Evolutionary conservation across 1,140 invertebrate species (phyloP).

Genomic region (Drosophila setifemur): DNA sequence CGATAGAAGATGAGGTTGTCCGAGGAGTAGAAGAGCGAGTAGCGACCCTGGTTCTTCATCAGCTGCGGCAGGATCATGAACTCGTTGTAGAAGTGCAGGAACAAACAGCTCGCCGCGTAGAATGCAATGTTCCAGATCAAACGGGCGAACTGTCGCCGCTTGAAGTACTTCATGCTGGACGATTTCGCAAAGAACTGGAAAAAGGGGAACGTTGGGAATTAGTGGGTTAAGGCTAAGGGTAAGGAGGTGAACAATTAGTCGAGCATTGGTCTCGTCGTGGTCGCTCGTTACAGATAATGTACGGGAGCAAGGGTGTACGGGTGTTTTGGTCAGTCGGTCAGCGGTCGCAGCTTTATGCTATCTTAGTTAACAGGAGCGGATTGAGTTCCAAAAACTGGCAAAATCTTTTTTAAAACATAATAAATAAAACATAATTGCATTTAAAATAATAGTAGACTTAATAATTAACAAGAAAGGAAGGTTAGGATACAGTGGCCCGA

Average conservation of each 20-base stretch:
- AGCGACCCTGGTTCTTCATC: conserved; percentile 73
- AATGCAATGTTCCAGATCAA: conserved; percentile 80
- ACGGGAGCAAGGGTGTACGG: too few relatives aligned
- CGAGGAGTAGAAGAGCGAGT: conserved; percentile 76
- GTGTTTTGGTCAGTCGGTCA: not conserved
- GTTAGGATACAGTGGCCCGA: too few relatives aligned
- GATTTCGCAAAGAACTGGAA: conserved; percentile 73
- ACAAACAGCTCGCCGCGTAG: conserved; percentile 69
- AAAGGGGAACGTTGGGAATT: not conserved
- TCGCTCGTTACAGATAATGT: conserved; percentile 7
- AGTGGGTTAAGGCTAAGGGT: not conserved
- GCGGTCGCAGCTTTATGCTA: conserved; percentile 11
- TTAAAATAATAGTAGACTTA: too few relatives aligned
- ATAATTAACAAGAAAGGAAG: too few relatives aligned
- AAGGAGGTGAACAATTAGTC: conserved; percentile 14
- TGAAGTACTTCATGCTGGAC: conserved; percentile 75
- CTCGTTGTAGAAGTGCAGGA: conserved; percentile 78
- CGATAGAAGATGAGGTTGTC: conserved; percentile 78
- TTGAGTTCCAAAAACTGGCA: too few relatives aligned
- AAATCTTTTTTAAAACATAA: too few relatives aligned
- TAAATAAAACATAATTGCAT: too few relatives aligned
- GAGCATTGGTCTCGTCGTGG: conserved; percentile 16
- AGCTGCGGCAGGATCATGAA: conserved; percentile 78
- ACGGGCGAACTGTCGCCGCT: conserved; percentile 74
- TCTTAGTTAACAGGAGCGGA: not conserved